Percentiles rank a stretch among this genome's conserved stretches.
These are phyloP conservation scores for Etia nguti DNA, from an alignment of 2,113 vertebrate genomes.

Conservation along the genomic window DNA sequence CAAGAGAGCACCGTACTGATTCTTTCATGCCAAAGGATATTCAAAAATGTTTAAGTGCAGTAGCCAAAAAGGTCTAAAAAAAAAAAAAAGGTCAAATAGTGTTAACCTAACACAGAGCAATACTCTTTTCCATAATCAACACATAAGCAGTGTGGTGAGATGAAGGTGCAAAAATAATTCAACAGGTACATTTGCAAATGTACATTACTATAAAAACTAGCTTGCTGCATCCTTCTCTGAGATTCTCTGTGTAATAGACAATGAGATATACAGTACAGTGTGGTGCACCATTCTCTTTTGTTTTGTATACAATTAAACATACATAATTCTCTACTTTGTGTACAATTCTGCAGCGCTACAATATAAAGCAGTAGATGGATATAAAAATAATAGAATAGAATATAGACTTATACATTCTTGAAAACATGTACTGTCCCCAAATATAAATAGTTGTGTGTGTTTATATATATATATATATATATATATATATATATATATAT, in stretches of 20 bases:
- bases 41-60: background rate
- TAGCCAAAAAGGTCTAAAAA: background rate
- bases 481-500: background rate
- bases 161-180: conserved; percentile 10
- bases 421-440: conserved; percentile 54
- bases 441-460: conserved; percentile 24
- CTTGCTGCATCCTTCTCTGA: conserved; percentile 25
- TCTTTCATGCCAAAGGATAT: conserved; percentile 19
- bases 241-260: conserved; percentile 19
- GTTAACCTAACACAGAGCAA: background rate
- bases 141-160: background rate
- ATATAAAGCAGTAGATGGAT: conserved; percentile 64
- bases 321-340: conserved; percentile 43
- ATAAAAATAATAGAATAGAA: conserved; percentile 68
- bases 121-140: background rate
- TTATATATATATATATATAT: background rate
- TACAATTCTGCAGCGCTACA: conserved; percentile 60
- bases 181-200: conserved; percentile 19
- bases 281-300: conserved; percentile 46
- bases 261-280: conserved; percentile 50
- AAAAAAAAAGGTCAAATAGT: background rate
- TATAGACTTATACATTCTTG: conserved; percentile 62
- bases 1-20: conserved; percentile 34
- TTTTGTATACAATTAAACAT: conserved; percentile 42
- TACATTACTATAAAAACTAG: conserved; percentile 35